A percentile compares a stretch with the other conserved stretches of the same genome.
phyloP scores from a whole-genome alignment of 2,888 invertebrate species.

The Amphipyra berbera region DNA sequence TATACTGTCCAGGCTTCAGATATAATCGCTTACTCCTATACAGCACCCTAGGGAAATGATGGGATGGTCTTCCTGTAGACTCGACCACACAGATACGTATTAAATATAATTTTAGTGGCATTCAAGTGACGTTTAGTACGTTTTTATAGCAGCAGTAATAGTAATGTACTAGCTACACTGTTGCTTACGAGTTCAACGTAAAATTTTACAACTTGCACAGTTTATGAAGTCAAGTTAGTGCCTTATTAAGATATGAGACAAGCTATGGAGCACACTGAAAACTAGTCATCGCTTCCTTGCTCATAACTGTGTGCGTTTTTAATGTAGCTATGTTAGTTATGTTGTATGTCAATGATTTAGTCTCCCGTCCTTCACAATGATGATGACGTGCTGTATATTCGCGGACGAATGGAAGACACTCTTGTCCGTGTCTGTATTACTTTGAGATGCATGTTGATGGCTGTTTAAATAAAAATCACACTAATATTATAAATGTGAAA shows the following conservation, averaged over 20 bases:
- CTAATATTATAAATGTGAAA: too few species aligned
- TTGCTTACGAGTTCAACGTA: slow-evolving; percentile 33
- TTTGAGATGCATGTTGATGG: too few species aligned
- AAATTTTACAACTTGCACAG: slow-evolving; percentile 41
- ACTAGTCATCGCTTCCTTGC: slow-evolving; percentile 1
- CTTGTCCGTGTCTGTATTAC: too few species aligned
- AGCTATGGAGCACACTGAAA: slow-evolving; percentile 16
- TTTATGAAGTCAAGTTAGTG: slow-evolving; percentile 49
- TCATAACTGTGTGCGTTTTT: too few species aligned
- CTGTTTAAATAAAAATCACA: too few species aligned
- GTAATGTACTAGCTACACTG: slow-evolving; percentile 40
- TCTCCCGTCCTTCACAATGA: too few species aligned
- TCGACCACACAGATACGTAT: slow-evolving; percentile 32
- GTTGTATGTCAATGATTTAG: neutral
- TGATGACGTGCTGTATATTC: too few species aligned
- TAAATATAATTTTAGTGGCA: slow-evolving; percentile 35
- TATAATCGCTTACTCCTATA: slow-evolving; percentile 1
- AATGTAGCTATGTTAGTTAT: neutral
- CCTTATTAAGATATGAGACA: slow-evolving; percentile 52
- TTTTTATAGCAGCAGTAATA: slow-evolving; percentile 34
- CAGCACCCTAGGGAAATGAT: slow-evolving; percentile 14
- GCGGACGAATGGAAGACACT: too few species aligned
- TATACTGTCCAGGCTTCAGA: neutral
- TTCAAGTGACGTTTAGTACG: slow-evolving; percentile 35
- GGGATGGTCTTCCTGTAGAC: slow-evolving; percentile 7